phyloP scores from a whole-genome alignment of 2,888 invertebrate genomes.

The Amphipyra berbera region DNA sequence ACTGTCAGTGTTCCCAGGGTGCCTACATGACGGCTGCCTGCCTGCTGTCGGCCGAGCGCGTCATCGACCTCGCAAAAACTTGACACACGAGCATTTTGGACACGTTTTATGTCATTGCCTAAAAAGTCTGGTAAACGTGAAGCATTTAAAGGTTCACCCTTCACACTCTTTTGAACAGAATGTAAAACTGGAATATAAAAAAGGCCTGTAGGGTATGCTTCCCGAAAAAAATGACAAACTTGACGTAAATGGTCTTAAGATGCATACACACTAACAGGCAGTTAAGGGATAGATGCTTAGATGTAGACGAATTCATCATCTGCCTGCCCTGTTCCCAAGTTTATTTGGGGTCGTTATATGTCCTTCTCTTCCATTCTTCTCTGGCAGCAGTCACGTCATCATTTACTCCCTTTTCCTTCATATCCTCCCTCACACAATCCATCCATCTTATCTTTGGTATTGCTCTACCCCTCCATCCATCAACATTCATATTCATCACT shows the following conservation, averaged over 20 bases:
- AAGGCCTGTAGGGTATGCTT: neutral
- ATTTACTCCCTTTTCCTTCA: too few species aligned
- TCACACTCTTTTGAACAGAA: neutral
- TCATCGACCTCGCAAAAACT: conserved; percentile 30
- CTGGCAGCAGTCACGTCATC: too few species aligned
- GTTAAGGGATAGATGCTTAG: neutral
- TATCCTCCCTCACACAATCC: too few species aligned
- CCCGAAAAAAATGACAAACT: too few species aligned
- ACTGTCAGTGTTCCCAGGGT: conserved; percentile 32
- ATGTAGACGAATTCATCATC: too few species aligned
- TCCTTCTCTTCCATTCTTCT: too few species aligned
- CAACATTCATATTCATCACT: too few species aligned
- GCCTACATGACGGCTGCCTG: conserved; percentile 12
- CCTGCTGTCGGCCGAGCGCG: conserved; percentile 12
- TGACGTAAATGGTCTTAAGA: too few species aligned
- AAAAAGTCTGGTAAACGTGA: conserved; percentile 12
- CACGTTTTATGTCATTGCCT: conserved; percentile 25
- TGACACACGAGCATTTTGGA: conserved; percentile 17
- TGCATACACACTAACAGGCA: neutral
- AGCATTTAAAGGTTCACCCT: neutral
- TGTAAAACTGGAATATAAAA: neutral
- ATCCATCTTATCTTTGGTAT: too few species aligned
- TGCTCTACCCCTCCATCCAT: too few species aligned
- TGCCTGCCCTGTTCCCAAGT: too few species aligned
- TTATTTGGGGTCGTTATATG: too few species aligned